These are phyloP conservation scores for Eurystomus glaucurus DNA, from an alignment of 2,797 vertebrate genomes.

Conservation along the genomic window DNA sequence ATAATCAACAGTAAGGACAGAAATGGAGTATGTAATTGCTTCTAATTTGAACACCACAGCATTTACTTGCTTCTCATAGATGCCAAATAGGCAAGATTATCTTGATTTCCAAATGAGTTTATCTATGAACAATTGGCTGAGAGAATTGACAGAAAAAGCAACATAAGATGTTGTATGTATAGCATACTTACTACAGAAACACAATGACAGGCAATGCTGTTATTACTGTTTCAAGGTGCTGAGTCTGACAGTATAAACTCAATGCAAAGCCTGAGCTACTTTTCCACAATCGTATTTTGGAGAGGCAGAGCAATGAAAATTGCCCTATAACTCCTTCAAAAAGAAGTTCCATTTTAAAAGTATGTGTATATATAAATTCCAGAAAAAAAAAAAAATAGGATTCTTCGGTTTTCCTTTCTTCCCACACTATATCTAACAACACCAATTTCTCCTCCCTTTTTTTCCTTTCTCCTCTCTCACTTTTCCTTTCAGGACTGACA, in stretches of 20 bases:
- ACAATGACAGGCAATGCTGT: neutral
- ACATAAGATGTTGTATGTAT: neutral
- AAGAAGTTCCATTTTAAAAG: neutral
- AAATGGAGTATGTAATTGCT: neutral
- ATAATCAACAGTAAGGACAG: conserved; percentile 13
- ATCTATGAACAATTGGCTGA: neutral
- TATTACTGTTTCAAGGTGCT: neutral
- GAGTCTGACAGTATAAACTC: neutral
- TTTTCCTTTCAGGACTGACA: neutral
- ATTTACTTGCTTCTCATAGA: neutral
- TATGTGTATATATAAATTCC: neutral
- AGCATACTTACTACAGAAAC: neutral
- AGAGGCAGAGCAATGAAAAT: neutral
- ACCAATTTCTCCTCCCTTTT: neutral
- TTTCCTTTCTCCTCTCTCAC: neutral
- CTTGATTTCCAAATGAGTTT: neutral
- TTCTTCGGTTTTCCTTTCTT: neutral
- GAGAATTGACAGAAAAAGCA: neutral
- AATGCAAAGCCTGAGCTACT: neutral
- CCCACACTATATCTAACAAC: neutral
- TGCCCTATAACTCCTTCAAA: neutral
- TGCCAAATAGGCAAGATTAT: neutral
- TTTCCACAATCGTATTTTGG: neutral
- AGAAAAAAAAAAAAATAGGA: neutral
- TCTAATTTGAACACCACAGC: neutral